Evolutionary conservation across 2,113 vertebrate genomes (phyloP).

Genomic region (Daphoenositta chrysoptera): DNA sequence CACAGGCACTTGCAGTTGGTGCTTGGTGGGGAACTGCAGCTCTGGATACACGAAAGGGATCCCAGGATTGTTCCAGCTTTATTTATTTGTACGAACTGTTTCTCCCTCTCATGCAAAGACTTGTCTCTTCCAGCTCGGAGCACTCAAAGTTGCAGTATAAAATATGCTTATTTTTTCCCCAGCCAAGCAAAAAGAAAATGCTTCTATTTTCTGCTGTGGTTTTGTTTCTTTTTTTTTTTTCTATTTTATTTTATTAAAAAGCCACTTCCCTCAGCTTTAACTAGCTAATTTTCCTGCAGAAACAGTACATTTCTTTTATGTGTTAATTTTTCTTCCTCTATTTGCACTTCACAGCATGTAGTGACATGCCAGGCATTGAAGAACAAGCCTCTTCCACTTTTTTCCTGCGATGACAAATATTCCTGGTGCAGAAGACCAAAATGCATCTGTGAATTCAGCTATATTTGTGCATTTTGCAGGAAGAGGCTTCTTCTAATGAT

Average conservation of each 20-base stretch:
- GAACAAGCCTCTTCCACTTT: slow-evolving; percentile 28
- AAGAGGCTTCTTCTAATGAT: slow-evolving; percentile 13
- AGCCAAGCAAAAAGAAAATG: not conserved
- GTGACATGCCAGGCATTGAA: slow-evolving; percentile 29
- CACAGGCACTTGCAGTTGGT: not conserved
- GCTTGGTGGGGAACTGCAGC: not conserved
- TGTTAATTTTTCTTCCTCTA: slow-evolving; percentile 63
- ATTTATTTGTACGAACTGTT: not conserved
- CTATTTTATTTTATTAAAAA: not conserved
- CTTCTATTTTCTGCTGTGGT: not conserved
- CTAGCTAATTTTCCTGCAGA: slow-evolving; percentile 37
- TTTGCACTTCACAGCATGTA: slow-evolving; percentile 53
- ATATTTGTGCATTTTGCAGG: slow-evolving; percentile 10
- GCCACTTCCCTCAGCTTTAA: not conserved
- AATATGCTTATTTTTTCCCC: not conserved
- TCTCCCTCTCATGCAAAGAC: not conserved
- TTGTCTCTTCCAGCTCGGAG: not conserved
- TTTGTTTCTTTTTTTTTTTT: not conserved
- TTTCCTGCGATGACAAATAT: slow-evolving; percentile 31
- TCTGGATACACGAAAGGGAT: not conserved
- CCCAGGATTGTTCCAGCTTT: not conserved
- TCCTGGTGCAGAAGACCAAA: slow-evolving; percentile 7
- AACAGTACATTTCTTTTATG: slow-evolving; percentile 56
- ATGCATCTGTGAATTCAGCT: slow-evolving; percentile 34
- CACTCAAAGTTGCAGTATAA: not conserved